A percentile compares a stretch with the other conserved stretches of the same genome.
Conservation (phyloP, 2,797 vertebrate species). For the Trachops cirrhosus region DNA sequence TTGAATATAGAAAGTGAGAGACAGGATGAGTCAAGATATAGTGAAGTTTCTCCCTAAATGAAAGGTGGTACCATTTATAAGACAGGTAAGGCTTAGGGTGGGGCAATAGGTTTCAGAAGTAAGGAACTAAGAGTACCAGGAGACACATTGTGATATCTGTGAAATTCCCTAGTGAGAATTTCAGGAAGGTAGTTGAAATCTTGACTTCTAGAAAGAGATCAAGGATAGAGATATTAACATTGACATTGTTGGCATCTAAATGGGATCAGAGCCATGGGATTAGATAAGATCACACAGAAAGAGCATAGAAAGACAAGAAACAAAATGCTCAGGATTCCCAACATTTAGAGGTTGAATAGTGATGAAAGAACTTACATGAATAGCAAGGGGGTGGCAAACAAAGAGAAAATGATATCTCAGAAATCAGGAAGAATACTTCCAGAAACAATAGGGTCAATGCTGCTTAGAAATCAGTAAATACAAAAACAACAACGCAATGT, state of each 20-base stretch:
- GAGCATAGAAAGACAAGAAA: background rate
- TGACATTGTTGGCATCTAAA: background rate
- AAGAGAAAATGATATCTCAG: background rate
- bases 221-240: background rate
- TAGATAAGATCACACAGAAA: background rate
- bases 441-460: background rate
- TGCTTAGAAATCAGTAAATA: constrained; percentile 19
- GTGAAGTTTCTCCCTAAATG: background rate
- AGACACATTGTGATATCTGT: background rate
- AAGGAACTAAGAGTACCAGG: background rate
- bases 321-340: background rate
- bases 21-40: background rate
- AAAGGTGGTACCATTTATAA: background rate
- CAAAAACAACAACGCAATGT: background rate
- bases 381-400: background rate
- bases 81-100: background rate
- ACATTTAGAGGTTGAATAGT: background rate
- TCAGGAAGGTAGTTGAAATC: background rate
- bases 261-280: background rate
- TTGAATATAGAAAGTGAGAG: background rate
- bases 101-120: background rate
- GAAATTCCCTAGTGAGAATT: background rate
- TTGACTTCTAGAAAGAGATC: constrained; percentile 13
- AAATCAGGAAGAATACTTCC: background rate
- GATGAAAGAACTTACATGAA: background rate